phyloP scores from a whole-genome alignment of 2,888 invertebrate genomes.

The Coleophora flavipennella region DNA sequence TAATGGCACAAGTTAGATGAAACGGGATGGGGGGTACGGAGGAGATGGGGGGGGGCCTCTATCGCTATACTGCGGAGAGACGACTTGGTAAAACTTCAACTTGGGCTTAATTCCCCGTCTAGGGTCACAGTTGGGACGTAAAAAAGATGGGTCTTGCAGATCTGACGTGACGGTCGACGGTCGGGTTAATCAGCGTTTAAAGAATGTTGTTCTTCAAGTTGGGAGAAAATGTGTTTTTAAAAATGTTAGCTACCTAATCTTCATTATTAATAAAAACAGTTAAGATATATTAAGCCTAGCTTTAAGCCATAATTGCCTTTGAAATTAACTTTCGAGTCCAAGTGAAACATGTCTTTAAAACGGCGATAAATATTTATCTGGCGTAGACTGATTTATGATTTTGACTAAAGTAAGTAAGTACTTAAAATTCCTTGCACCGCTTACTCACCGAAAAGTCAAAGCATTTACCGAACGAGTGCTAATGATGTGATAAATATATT shows the following conservation, averaged over 20 bases:
- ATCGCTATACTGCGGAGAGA: conserved; percentile 26
- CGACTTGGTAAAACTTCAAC: conserved; percentile 44
- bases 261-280: too few relatives aligned
- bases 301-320: background rate
- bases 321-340: background rate
- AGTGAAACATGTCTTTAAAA: background rate
- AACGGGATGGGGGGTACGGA: conserved; percentile 35
- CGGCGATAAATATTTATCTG: conserved; percentile 11
- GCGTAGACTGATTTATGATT: conserved; percentile 7
- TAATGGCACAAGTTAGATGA: conserved; percentile 71
- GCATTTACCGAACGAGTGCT: conserved; percentile 12
- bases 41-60: conserved; percentile 24
- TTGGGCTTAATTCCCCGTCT: conserved; percentile 37
- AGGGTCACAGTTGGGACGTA: conserved; percentile 26
- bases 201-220: too few relatives aligned
- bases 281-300: too few relatives aligned
- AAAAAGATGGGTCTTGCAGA: conserved; percentile 18
- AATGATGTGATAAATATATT: conserved; percentile 16
- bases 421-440: conserved; percentile 19
- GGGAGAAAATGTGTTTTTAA: too few relatives aligned
- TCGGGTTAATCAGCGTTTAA: background rate
- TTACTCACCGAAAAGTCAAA: conserved; percentile 9
- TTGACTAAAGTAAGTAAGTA: too few relatives aligned
- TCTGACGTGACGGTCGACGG: conserved; percentile 9
- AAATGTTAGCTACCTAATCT: too few relatives aligned